Conservation (phyloP, 1,140 invertebrate genomes). For the Ostrea denselamellosa region DNA sequence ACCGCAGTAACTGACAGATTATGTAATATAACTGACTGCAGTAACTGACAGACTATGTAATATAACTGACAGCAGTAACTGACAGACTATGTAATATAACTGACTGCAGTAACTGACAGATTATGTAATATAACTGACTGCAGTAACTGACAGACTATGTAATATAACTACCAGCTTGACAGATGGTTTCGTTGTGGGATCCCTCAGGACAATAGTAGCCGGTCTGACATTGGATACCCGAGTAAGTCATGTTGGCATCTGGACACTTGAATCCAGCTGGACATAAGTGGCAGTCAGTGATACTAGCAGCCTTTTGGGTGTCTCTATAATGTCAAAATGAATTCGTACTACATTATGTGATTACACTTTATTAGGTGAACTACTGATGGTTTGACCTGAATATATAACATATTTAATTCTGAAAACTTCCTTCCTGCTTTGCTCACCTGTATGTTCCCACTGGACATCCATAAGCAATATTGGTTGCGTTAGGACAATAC, state of each 20-base stretch:
- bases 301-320: slow-evolving; percentile 62
- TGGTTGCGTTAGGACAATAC: slow-evolving; percentile 72
- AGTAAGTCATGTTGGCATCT: slow-evolving; percentile 68
- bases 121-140: slow-evolving; percentile 58
- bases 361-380: neutral
- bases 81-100: too few relatives aligned
- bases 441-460: slow-evolving; percentile 74
- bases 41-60: too few relatives aligned
- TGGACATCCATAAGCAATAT: slow-evolving; percentile 67
- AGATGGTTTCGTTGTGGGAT: slow-evolving; percentile 70
- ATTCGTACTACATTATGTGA: neutral
- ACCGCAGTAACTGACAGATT: too few relatives aligned
- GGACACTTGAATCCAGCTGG: slow-evolving; percentile 75
- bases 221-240: slow-evolving; percentile 71
- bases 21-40: too few relatives aligned
- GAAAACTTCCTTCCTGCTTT: too few relatives aligned
- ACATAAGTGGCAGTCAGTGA: slow-evolving; percentile 71
- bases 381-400: too few relatives aligned
- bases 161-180: slow-evolving; percentile 70
- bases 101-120: too few relatives aligned
- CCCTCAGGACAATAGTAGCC: slow-evolving; percentile 74
- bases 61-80: too few relatives aligned
- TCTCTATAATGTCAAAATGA: slow-evolving; percentile 58
- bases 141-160: slow-evolving; percentile 24
- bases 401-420: too few relatives aligned